Evolutionary conservation across 1,140 invertebrate genomes (phyloP), one percentile per base, ranked within the genome.

Genomic region (Drosophila neocordata): DNA sequence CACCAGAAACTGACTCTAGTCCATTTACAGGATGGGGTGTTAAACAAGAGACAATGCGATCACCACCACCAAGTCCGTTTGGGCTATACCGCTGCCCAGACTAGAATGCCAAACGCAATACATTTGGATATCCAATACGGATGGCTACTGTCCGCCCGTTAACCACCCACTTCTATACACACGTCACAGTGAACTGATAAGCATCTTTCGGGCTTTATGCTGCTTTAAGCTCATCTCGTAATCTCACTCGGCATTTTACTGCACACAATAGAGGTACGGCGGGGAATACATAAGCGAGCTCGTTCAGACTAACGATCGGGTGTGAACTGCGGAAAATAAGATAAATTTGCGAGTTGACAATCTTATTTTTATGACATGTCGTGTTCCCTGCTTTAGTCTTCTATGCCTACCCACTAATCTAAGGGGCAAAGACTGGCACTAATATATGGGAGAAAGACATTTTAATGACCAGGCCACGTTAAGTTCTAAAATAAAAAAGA

Each of bases 101-200:
- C 66, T 81, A 71, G 82, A 85, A 81, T 85, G 77, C n/a, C 59
- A 80, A 53, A 18, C 12, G 35, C 56, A 67, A 55, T 72, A 51
- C 41, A 48, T 48, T 48, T 48, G 41, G 41, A 18, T 56, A 27
- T 18, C 53, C 53, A 18, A 56, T 18, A 35, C 53, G 31, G 15
- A 18, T 34, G 62, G 22, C 69, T 55, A 67, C 60, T 51, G 41
- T 24, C 65, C 51, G 20, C 60, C 64, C 35, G 52, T n/a, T 38
- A 11, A 53, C 37, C 71, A 64, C 34, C 64, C 48, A 52, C 76
- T 59, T 48, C 41, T 59, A 63, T 71, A 79, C 75, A 59, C 60
- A 57, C 65, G 61, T 64, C 37, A 52, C 64, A 79, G 53, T 55
- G 52, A 76, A 83, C 81, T 85, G 81, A 85, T 85, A 84, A 84